Evolutionary conservation across 2,113 vertebrate species (phyloP).

Genomic region (Alethe castanea): DNA sequence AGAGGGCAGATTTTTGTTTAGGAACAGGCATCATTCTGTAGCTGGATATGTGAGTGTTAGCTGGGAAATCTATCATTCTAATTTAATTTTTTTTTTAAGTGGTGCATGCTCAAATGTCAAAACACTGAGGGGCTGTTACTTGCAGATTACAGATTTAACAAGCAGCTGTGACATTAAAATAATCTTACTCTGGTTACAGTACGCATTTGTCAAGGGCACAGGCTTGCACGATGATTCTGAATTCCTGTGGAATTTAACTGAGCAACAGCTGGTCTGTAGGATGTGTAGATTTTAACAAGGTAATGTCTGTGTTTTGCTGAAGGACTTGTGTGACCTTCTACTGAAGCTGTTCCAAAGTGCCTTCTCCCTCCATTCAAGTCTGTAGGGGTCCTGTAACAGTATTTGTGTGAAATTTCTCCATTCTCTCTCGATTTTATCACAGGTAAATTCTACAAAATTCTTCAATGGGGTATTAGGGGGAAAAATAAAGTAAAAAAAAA

Average conservation of each 20-base stretch:
- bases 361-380: neutral
- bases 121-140: neutral
- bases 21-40: neutral
- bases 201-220: neutral
- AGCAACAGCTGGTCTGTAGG: conserved; percentile 41
- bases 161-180: neutral
- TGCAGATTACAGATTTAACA: neutral
- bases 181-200: neutral
- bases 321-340: neutral
- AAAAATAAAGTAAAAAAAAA: conserved; percentile 32
- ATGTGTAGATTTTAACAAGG: conserved; percentile 32
- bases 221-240: neutral
- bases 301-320: conserved; percentile 21
- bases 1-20: neutral
- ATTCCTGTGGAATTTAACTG: neutral
- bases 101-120: neutral
- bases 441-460: neutral
- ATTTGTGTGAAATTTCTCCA: neutral
- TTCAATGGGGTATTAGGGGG: neutral
- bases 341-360: neutral
- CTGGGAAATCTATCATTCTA: neutral
- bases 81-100: neutral
- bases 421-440: neutral
- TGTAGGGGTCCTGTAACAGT: neutral
- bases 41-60: neutral